Evolutionary conservation across 2,113 vertebrate genomes (phyloP).

Genomic region (Calonectris borealis): DNA sequence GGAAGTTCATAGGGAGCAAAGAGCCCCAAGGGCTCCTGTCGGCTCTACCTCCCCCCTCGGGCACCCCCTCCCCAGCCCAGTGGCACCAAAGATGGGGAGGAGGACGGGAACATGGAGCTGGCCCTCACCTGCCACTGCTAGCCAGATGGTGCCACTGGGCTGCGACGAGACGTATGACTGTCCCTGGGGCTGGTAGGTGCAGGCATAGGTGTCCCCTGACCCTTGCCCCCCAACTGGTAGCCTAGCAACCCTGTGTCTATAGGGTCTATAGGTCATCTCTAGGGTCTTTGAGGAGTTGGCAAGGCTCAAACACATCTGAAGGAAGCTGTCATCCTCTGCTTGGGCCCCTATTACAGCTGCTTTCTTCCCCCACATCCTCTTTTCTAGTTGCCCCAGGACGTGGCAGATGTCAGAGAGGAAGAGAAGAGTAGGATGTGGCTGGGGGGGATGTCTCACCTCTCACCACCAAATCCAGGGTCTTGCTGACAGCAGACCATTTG

Average conservation of each 20-base stretch:
- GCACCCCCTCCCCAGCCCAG: neutral
- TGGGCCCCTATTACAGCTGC: neutral
- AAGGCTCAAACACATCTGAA: neutral
- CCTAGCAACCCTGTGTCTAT: neutral
- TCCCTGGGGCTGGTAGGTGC: neutral
- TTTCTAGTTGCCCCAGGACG: neutral
- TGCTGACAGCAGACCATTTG: neutral
- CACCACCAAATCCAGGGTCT: neutral
- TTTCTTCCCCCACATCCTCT: neutral
- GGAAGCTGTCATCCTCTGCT: neutral
- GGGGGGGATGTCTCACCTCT: neutral
- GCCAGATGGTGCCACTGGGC: neutral
- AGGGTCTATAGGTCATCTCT: neutral
- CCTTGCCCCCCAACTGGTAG: neutral
- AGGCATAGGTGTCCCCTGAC: neutral
- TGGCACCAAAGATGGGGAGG: neutral
- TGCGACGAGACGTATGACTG: accelerated
- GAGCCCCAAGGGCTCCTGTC: neutral
- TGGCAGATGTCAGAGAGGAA: neutral
- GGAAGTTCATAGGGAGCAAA: neutral
- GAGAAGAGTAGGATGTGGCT: neutral
- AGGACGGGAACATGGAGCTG: neutral
- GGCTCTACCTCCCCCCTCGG: neutral
- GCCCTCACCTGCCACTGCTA: neutral
- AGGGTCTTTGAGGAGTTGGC: neutral